These are phyloP conservation scores for Tromatobia lineatoria DNA, from an alignment of 2,888 invertebrate genomes.

Conservation along the genomic window DNA sequence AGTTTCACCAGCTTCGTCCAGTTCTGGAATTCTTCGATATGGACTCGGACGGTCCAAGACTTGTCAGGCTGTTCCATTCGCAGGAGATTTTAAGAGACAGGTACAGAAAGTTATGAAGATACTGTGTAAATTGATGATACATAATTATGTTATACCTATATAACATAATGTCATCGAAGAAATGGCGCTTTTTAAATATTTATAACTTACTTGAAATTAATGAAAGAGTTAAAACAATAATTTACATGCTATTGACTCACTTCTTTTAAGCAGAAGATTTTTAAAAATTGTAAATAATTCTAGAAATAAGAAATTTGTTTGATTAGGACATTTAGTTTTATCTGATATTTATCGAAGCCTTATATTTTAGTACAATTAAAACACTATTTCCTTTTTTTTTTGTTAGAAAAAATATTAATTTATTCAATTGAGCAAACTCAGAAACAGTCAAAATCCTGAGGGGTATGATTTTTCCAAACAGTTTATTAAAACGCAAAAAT, in stretches of 20 bases:
- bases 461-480: neutral
- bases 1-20: slow-evolving; percentile 64
- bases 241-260: neutral
- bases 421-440: neutral
- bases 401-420: too few relatives aligned
- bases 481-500: neutral
- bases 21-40: slow-evolving; percentile 65
- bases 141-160: neutral
- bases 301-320: too few relatives aligned
- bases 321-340: too few relatives aligned
- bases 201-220: neutral
- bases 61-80: slow-evolving; percentile 67
- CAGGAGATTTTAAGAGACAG: slow-evolving; percentile 76
- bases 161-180: neutral
- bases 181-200: neutral
- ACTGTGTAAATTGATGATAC: neutral
- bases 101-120: slow-evolving; percentile 67
- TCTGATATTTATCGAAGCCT: too few relatives aligned
- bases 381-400: too few relatives aligned
- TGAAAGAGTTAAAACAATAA: neutral
- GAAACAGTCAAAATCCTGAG: neutral
- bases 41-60: slow-evolving; percentile 71
- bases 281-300: too few relatives aligned
- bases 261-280: neutral
- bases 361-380: too few relatives aligned